These are phyloP conservation scores for Petrocephalus sullivani DNA, from an alignment of 2,797 vertebrate species.

Conservation along the genomic window DNA sequence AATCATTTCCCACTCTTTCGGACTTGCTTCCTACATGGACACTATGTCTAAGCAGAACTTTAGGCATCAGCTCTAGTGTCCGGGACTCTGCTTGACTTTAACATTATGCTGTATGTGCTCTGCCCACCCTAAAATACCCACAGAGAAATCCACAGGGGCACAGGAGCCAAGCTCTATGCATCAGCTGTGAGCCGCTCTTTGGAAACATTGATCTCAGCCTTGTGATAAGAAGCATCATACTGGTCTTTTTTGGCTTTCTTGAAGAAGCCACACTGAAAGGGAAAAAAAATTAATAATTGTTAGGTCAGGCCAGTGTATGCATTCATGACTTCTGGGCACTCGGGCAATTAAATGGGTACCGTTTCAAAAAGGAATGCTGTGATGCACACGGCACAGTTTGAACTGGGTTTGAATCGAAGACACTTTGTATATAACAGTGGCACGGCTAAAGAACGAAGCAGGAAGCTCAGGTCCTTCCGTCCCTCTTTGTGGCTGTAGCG, in stretches of 20 bases:
- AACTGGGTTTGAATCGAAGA: background rate
- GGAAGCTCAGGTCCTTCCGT: background rate
- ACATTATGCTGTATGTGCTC: background rate
- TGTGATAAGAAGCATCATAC: conserved; percentile 89
- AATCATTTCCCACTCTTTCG: background rate
- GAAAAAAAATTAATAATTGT: conserved; percentile 75
- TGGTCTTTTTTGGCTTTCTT: conserved; percentile 93
- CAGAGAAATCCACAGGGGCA: conserved; percentile 66
- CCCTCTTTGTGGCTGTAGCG: background rate
- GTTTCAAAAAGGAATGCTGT: background rate
- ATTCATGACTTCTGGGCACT: background rate
- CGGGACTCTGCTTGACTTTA: background rate
- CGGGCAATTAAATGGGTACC: background rate
- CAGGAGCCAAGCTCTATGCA: conserved; percentile 76
- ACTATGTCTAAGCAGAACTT: background rate
- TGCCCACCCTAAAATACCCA: conserved; percentile 44
- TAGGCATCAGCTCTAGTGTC: background rate
- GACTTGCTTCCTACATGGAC: background rate
- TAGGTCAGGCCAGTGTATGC: conserved; percentile 7
- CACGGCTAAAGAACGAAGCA: background rate
- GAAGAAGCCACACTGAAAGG: conserved; percentile 98
- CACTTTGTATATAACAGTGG: background rate
- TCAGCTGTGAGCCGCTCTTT: conserved; percentile 96
- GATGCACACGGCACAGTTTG: background rate
- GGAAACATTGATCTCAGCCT: conserved; percentile 98